Evolutionary conservation across 2,113 vertebrate genomes (phyloP).

Genomic region (Glaucomys volans): DNA sequence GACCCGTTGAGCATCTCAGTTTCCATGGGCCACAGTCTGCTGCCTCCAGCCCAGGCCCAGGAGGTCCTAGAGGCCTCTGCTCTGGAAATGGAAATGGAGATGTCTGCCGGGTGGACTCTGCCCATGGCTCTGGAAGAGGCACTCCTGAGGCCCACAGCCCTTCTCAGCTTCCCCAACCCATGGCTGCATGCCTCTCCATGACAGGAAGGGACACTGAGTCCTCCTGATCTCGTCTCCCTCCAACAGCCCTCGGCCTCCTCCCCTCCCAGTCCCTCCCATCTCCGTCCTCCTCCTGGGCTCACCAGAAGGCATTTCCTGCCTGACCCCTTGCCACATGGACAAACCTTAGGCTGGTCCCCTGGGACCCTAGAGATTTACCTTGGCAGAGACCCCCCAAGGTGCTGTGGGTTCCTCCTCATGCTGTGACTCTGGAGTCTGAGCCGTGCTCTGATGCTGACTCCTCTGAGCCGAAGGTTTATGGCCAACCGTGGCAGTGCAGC

Average conservation of each 20-base stretch:
- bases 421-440: background rate
- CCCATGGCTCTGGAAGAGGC: background rate
- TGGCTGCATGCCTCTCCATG: rapidly evolving
- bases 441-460: background rate
- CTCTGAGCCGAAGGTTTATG: background rate
- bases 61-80: rapidly evolving
- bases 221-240: rapidly evolving
- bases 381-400: background rate
- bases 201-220: rapidly evolving
- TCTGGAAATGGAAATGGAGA: background rate
- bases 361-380: background rate
- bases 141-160: rapidly evolving
- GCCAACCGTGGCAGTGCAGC: background rate
- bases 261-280: rapidly evolving
- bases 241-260: no score
- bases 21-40: rapidly evolving
- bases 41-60: background rate
- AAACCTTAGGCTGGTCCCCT: no score
- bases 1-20: no score
- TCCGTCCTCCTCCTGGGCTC: background rate
- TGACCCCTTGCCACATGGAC: background rate
- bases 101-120: rapidly evolving
- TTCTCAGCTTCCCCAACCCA: rapidly evolving
- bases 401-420: background rate
- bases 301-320: background rate